Conservation (phyloP, 2,113 vertebrate species). For the Zosterops borbonicus region DNA sequence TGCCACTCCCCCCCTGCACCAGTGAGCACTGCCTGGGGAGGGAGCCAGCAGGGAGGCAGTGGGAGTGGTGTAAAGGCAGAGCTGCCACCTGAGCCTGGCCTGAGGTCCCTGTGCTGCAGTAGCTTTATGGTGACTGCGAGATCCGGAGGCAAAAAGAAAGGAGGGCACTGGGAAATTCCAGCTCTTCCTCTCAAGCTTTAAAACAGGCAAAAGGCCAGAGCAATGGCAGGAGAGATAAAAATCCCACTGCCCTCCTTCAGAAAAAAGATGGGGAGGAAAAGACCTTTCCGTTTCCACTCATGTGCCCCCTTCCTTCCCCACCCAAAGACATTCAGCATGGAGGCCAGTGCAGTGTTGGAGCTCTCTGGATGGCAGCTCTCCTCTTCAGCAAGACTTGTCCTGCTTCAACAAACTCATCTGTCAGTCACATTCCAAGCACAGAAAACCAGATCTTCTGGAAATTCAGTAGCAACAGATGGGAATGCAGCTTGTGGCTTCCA, state of each 20-base stretch:
- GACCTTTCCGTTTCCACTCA: neutral
- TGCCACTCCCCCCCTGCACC: neutral
- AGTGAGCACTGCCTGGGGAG: neutral
- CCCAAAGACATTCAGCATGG: neutral
- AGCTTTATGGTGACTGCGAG: neutral
- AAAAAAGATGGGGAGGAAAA: neutral
- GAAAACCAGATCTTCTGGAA: neutral
- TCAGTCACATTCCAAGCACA: neutral
- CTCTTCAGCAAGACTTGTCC: neutral
- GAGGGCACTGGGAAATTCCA: neutral
- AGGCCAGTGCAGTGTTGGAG: neutral
- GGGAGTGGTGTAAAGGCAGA: neutral
- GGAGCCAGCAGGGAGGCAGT: neutral
- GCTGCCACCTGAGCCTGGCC: slow-evolving; percentile 33
- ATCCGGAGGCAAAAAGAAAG: neutral
- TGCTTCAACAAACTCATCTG: neutral
- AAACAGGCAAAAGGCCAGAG: neutral
- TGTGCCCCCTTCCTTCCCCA: neutral
- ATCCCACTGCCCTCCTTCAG: neutral
- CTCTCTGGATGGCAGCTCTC: neutral
- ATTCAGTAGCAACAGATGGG: neutral
- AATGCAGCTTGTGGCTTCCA: neutral
- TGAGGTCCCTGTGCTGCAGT: neutral
- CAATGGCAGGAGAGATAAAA: neutral
- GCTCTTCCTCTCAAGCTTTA: neutral